Conservation (phyloP, 1,140 invertebrate genomes). For the Drosophila novamexicana region DNA sequence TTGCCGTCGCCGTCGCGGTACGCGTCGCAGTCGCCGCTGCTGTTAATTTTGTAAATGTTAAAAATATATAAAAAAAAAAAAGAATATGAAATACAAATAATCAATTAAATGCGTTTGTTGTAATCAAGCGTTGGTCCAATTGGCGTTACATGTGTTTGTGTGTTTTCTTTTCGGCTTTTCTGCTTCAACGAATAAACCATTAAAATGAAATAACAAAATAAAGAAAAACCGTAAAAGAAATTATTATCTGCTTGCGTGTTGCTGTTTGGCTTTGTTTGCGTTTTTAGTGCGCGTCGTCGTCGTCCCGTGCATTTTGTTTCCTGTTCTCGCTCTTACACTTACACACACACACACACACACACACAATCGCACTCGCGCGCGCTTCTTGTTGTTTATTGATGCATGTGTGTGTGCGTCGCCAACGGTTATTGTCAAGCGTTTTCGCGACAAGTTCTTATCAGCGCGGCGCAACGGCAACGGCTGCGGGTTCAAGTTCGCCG, state of each 20-base stretch:
- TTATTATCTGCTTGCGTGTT: conserved; percentile 39
- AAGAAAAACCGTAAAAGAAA: conserved; percentile 35
- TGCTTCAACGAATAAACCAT: conserved; percentile 38
- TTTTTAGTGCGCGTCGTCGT: conserved; percentile 10
- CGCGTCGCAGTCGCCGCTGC: conserved; percentile 5
- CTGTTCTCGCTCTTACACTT: conserved; percentile 26
- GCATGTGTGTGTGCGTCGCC: conserved; percentile 9
- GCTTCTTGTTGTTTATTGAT: conserved; percentile 23
- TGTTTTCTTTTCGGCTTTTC: conserved; percentile 27
- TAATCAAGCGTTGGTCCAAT: conserved; percentile 39
- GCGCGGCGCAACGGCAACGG: conserved; percentile 11
- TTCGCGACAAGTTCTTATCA: conserved; percentile 47
- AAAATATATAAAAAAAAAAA: conserved; percentile 24
- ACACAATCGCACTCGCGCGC: conserved; percentile 1
- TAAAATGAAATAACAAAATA: conserved; percentile 25
- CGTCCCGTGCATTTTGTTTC: conserved; percentile 48
- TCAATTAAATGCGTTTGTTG: conserved; percentile 47
- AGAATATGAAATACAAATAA: conserved; percentile 41
- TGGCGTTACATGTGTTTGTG: conserved; percentile 15
- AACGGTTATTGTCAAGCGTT: conserved; percentile 34
- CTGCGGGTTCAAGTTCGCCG: conserved; percentile 27
- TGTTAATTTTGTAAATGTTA: conserved; percentile 19
- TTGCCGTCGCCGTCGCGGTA: conserved; percentile 5
- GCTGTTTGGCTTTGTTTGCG: conserved; percentile 39
- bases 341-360: conserved; percentile 9